phyloP scores from a whole-genome alignment of 2,797 vertebrate species.

The Momotus momota region DNA sequence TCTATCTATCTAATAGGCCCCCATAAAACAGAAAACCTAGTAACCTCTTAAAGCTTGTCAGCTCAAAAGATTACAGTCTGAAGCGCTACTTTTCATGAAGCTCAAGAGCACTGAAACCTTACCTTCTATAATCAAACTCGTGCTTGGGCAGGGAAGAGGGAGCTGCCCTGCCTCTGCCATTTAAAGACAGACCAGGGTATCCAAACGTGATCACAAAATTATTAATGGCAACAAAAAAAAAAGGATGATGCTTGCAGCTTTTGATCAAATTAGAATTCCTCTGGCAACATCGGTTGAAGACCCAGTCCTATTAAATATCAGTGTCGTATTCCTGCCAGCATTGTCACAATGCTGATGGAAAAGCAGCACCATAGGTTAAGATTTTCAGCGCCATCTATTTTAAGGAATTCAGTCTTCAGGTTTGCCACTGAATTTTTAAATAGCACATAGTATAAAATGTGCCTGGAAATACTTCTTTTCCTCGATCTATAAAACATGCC shows the following conservation, averaged over 20 bases:
- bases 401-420: neutral
- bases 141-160: neutral
- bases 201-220: neutral
- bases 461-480: neutral
- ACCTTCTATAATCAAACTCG: neutral
- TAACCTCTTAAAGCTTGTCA: neutral
- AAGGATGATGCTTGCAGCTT: neutral
- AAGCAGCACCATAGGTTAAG: neutral
- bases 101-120: neutral
- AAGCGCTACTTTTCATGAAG: neutral
- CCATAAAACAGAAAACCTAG: neutral
- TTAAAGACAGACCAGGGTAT: accelerated
- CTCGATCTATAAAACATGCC: neutral
- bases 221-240: neutral
- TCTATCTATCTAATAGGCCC: neutral
- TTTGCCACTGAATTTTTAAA: neutral
- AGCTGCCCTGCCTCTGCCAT: neutral
- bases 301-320: neutral
- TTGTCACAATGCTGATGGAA: neutral
- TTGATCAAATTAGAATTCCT: neutral
- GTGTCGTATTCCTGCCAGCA: neutral
- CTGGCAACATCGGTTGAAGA: neutral
- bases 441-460: accelerated
- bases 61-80: neutral
- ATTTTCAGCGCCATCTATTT: neutral